phyloP scores from a whole-genome alignment of 2,797 vertebrate species.

The Pterois miles region DNA sequence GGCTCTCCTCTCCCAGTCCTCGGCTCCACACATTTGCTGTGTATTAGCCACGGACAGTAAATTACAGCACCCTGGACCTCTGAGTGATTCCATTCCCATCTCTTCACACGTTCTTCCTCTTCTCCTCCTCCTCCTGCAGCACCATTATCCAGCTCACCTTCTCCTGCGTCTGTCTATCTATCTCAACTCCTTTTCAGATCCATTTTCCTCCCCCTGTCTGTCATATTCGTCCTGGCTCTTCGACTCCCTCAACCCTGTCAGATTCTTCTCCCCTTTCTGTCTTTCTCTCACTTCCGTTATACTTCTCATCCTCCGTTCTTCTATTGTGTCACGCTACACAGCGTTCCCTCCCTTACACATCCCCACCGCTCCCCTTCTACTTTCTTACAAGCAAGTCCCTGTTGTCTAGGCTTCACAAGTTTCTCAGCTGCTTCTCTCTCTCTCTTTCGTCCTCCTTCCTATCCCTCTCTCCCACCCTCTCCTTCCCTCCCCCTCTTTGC shows the following conservation, averaged over 20 bases:
- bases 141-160: slow-evolving; percentile 71
- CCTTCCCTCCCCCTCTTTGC: slow-evolving; percentile 33
- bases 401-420: slow-evolving; percentile 81
- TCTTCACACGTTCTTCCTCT: slow-evolving; percentile 71
- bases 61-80: slow-evolving; percentile 80
- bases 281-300: slow-evolving; percentile 71
- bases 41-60: slow-evolving; percentile 86
- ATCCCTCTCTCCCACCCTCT: slow-evolving; percentile 43
- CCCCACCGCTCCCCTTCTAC: slow-evolving; percentile 67
- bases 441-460: slow-evolving; percentile 41
- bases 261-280: slow-evolving; percentile 75
- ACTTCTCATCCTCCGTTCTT: slow-evolving; percentile 71
- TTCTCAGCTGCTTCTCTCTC: slow-evolving; percentile 63
- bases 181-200: slow-evolving; percentile 61
- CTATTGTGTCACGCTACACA: slow-evolving; percentile 81
- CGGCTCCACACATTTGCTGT: slow-evolving; percentile 83
- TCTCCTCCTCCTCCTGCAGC: slow-evolving; percentile 40
- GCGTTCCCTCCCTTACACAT: slow-evolving; percentile 70
- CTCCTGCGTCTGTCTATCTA: slow-evolving; percentile 56
- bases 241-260: slow-evolving; percentile 79
- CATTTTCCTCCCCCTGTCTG: slow-evolving; percentile 73
- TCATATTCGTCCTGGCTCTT: slow-evolving; percentile 75
- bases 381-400: slow-evolving; percentile 80
- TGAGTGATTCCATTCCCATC: slow-evolving; percentile 80
- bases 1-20: slow-evolving; percentile 55